Evolutionary conservation across 2,113 vertebrate species (phyloP), one percentile per base, ranked within the genome.

Genomic region (Hyaena hyaena): DNA sequence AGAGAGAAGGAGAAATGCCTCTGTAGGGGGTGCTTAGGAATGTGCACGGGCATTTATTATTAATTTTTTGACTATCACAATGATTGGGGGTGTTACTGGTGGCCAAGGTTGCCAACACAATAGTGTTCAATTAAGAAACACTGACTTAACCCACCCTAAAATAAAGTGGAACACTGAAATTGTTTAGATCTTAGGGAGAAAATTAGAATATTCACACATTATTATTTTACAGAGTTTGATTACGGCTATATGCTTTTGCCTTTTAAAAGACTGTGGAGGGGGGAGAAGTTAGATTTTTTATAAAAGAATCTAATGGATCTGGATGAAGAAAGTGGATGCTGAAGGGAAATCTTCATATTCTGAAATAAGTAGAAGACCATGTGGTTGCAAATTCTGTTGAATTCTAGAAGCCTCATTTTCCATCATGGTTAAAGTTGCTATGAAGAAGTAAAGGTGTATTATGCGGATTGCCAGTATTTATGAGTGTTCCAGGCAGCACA

Each of bases 141-240:
- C 17, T 45, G 65, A 58, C 23, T 10, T 17, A 35, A 15, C 12
- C 0, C 15, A 43, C 5, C 53, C 4, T 48, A 61, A 95, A 95
- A 69, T 89, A 89, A 93, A 73, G 85, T 35, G 31, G 76, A 88
- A 82, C 50, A 91, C 8, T 7, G 19, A 71, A 82, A 92, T 74
- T 28, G 24, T 80, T 89, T 77, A 39, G 53, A 4, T 31, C 82
- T 84, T 84, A 26, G 10, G 92, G 81, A 31, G 24, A 77, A 83
- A 17, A 76, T 95, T 15, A 58, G 12, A 80, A 65, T 90, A 83
- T 43, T 35, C 68, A 58, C 4, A 4, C 1, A 73, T 74, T 79
- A 65, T 87, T 90, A 61, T 55, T 94, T 94, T 65, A 84, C 45
- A 19, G 3, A 55, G 76, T 97, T 97, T 93, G 7, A 61, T 53